Base-by-base conservation (phyloP, 2,888 invertebrate genomes). In the Pammene aurita region DNA sequence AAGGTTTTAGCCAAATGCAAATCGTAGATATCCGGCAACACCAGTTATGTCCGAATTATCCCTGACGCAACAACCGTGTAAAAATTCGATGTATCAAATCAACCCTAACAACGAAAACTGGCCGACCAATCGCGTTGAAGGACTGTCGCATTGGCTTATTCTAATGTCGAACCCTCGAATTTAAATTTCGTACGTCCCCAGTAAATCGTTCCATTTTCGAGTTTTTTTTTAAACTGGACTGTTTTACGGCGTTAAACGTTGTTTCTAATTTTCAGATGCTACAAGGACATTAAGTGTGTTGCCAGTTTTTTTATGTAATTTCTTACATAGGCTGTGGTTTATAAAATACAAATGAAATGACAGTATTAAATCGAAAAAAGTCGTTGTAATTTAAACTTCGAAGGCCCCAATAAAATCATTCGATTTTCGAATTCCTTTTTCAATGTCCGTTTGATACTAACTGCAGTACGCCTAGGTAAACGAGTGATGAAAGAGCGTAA, bases 141-240 rank as follows among this genome's bases (percentile, higher is more conserved):
- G 71, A 73, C 75, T 68, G 73, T 76, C 79, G 78, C 79, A 86
- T 87, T 86, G 86, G 85, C 80, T 82, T 82, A 84, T 84, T 86
- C 82, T 85, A 87, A 86, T 84, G 80, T 76, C 75, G 81, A 82
- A 82, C 85, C 85, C 85, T 81, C 72, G 74, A 78, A 80, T 80
- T 84, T 78, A 72, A 82, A 83, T 80, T 80, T 77, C 71, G 72
- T 76, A 76, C 73, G 76, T 77, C 76, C 77, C 7, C 18, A 54
- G 34, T 54, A 54, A 54, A 54, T 34, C 34, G 54, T 54, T 54
- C n/a, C 52, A 26, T 26, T 52, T 52, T 52, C n/a, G 54, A 50
- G 34, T 54, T 54, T 6, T 7, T 34, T 34, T 35, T 54, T 54
- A n/a, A 54, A 54, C 34, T 34, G 54, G 7, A n/a, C 54, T 34